phyloP scores from a whole-genome alignment of 2,888 invertebrate species.

The Stenichneumon culpator region DNA sequence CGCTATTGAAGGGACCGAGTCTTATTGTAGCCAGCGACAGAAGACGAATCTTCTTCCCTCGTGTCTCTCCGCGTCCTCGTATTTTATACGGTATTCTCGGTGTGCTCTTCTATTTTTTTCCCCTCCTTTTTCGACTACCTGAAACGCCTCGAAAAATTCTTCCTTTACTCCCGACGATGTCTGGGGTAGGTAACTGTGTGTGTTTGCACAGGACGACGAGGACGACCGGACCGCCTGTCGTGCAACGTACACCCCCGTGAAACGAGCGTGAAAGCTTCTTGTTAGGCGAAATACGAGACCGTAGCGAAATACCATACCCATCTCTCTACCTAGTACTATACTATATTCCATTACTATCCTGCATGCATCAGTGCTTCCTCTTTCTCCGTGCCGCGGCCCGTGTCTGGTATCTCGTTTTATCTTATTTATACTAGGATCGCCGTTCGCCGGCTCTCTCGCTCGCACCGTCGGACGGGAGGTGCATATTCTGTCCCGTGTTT shows the following conservation, averaged over 20 bases:
- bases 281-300: constrained; percentile 71
- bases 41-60: constrained; percentile 39
- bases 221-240: constrained; percentile 67
- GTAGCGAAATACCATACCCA: constrained; percentile 59
- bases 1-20: constrained; percentile 19
- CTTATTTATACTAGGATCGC: constrained; percentile 43
- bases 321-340: constrained; percentile 15
- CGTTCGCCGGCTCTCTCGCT: constrained; percentile 25
- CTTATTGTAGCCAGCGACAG: constrained; percentile 25
- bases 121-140: constrained; percentile 21
- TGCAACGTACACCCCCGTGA: constrained; percentile 65
- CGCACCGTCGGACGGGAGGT: background rate
- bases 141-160: constrained; percentile 49
- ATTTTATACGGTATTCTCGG: constrained; percentile 15
- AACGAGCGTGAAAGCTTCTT: constrained; percentile 73
- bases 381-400: constrained; percentile 9
- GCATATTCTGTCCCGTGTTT: background rate
- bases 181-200: constrained; percentile 31
- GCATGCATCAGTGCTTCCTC: constrained; percentile 36
- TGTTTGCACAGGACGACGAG: constrained; percentile 68
- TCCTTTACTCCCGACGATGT: constrained; percentile 8
- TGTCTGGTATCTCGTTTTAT: constrained; percentile 5
- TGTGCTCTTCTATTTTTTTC: background rate
- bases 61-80: constrained; percentile 35
- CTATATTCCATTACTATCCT: constrained; percentile 41